Percentiles rank a stretch among this genome's conserved stretches.
These are phyloP conservation scores for Volucella bombylans DNA, from an alignment of 2,888 invertebrate genomes.

Conservation along the genomic window DNA sequence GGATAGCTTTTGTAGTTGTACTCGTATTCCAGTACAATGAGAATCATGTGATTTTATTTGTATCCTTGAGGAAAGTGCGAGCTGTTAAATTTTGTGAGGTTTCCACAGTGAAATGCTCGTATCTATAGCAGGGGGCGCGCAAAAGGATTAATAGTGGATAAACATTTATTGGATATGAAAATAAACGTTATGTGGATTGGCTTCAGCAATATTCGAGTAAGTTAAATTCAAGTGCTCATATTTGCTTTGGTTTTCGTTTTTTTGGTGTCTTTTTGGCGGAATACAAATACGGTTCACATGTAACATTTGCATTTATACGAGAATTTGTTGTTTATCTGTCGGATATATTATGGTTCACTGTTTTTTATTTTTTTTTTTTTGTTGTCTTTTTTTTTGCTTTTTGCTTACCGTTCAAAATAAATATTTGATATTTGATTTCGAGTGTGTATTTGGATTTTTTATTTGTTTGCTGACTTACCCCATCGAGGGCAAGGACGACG, in stretches of 20 bases:
- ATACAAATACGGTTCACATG: background rate
- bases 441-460: background rate
- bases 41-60: constrained; percentile 26
- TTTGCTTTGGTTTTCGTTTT: background rate
- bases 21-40: constrained; percentile 12
- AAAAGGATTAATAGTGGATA: constrained; percentile 49
- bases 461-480: background rate
- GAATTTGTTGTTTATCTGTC: constrained; percentile 10
- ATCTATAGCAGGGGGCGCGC: background rate
- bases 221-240: background rate
- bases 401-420: constrained; percentile 9
- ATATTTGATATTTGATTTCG: constrained; percentile 34
- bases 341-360: background rate
- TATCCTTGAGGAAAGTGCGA: constrained; percentile 15
- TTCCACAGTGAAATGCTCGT: background rate
- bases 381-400: background rate
- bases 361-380: background rate
- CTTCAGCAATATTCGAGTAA: constrained; percentile 11
- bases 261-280: background rate
- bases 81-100: constrained; percentile 7
- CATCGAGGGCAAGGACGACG: background rate
- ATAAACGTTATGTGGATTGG: constrained; percentile 17
- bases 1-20: too few species aligned
- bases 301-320: too few species aligned
- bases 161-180: constrained; percentile 41